Conservation (phyloP, 2,888 invertebrate species). For the Hypomecis atomaria region DNA sequence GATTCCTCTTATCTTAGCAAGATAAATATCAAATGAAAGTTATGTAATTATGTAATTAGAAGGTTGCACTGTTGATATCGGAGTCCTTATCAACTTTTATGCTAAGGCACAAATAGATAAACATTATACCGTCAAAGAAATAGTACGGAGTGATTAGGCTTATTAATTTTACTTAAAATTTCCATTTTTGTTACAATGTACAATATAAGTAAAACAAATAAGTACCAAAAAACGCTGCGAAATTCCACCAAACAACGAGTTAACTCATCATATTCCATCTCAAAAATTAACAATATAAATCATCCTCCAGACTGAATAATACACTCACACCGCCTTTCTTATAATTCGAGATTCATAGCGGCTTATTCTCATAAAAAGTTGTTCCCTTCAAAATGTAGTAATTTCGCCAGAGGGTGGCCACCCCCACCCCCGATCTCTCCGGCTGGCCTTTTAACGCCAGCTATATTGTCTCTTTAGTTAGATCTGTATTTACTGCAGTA, state of each 20-base stretch:
- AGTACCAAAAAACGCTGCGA: too few relatives aligned
- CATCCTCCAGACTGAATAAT: slow-evolving; percentile 40
- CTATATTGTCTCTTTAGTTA: slow-evolving; percentile 83
- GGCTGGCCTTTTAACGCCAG: slow-evolving; percentile 83
- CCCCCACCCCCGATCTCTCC: slow-evolving; percentile 63
- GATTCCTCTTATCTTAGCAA: too few relatives aligned
- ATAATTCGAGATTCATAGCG: slow-evolving; percentile 83
- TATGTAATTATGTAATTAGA: too few relatives aligned
- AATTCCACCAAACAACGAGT: background rate
- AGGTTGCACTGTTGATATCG: too few relatives aligned
- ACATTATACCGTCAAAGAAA: too few relatives aligned
- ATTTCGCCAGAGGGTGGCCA: slow-evolving; percentile 75
- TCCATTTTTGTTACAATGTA: too few relatives aligned
- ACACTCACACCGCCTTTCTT: slow-evolving; percentile 67
- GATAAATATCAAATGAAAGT: too few relatives aligned
- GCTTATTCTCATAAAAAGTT: slow-evolving; percentile 85
- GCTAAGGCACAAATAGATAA: too few relatives aligned
- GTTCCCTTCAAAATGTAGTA: slow-evolving; percentile 84
- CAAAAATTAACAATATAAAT: slow-evolving; percentile 46
- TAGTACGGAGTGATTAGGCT: too few relatives aligned
- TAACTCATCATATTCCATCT: slow-evolving; percentile 2
- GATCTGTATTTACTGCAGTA: slow-evolving; percentile 80
- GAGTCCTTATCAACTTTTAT: too few relatives aligned
- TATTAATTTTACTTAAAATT: too few relatives aligned
- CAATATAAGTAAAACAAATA: too few relatives aligned